Evolutionary conservation across 2,888 invertebrate species (phyloP).

Genomic region (Tenodera sinensis): DNA sequence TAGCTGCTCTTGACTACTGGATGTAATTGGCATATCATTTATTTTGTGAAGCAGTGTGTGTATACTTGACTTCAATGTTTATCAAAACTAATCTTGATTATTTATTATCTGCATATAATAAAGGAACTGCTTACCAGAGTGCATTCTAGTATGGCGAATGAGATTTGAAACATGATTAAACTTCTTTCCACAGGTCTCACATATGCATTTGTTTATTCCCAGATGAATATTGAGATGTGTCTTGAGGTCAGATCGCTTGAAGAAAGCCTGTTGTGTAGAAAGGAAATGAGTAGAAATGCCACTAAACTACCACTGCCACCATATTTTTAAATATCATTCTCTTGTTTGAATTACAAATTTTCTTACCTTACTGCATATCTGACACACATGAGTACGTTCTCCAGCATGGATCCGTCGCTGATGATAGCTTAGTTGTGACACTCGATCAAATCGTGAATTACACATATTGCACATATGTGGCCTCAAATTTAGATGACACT

Average conservation of each 20-base stretch:
- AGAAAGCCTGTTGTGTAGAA: constrained; percentile 27
- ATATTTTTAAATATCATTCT: background rate
- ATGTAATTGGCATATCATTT: no score
- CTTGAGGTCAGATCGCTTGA: constrained; percentile 42
- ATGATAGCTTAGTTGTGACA: constrained; percentile 43
- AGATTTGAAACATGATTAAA: constrained; percentile 47
- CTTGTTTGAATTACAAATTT: background rate
- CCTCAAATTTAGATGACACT: constrained; percentile 19
- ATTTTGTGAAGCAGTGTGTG: no score
- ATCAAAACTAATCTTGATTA: no score
- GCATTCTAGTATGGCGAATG: constrained; percentile 42
- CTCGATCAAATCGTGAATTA: constrained; percentile 40
- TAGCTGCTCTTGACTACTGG: no score
- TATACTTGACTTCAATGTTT: no score
- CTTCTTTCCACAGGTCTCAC: constrained; percentile 44
- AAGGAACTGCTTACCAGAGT: constrained; percentile 40
- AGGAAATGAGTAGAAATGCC: background rate
- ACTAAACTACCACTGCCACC: no score
- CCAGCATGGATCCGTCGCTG: constrained; percentile 41
- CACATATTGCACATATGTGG: constrained; percentile 38
- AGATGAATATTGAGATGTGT: constrained; percentile 46
- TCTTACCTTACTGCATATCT: constrained; percentile 37
- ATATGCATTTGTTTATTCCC: constrained; percentile 44
- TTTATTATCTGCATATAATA: background rate
- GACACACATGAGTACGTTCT: constrained; percentile 42